A percentile compares a stretch with the other conserved stretches of the same genome.
Conservation (phyloP, 37 sponge, comb jelly and placozoan genomes). For the Geodia barretti region DNA sequence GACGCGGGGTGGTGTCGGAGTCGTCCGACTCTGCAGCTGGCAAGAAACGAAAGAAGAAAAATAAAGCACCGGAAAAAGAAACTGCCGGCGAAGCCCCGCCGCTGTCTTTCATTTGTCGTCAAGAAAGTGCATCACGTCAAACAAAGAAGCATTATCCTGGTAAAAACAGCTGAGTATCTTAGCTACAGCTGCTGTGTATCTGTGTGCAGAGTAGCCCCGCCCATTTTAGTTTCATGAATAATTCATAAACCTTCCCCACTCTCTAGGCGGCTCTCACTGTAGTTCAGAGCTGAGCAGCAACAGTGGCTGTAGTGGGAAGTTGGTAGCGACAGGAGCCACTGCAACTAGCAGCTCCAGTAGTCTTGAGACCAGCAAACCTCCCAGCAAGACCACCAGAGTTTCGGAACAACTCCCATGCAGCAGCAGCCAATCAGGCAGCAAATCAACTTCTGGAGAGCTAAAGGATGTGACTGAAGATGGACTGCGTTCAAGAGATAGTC, state of each 20-base stretch:
- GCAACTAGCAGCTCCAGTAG: constrained; percentile 36
- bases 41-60: constrained; percentile 48
- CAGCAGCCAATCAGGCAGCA: too few species aligned
- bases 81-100: neutral
- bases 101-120: neutral
- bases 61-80: neutral
- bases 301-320: too few species aligned
- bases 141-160: too few species aligned
- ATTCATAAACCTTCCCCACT: neutral
- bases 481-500: constrained; percentile 43
- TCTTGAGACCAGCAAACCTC: constrained; percentile 33
- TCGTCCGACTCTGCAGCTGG: neutral
- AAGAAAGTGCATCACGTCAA: neutral
- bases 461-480: too few species aligned
- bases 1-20: neutral
- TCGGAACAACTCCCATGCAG: too few species aligned
- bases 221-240: neutral
- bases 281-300: neutral
- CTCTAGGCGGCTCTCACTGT: neutral
- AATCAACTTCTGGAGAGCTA: neutral
- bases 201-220: neutral
- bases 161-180: too few species aligned
- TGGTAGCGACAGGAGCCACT: too few species aligned
- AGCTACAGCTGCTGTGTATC: too few species aligned
- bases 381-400: constrained; percentile 15